Conservation (phyloP, 2,888 invertebrate species). For the Watsonalla binaria region DNA sequence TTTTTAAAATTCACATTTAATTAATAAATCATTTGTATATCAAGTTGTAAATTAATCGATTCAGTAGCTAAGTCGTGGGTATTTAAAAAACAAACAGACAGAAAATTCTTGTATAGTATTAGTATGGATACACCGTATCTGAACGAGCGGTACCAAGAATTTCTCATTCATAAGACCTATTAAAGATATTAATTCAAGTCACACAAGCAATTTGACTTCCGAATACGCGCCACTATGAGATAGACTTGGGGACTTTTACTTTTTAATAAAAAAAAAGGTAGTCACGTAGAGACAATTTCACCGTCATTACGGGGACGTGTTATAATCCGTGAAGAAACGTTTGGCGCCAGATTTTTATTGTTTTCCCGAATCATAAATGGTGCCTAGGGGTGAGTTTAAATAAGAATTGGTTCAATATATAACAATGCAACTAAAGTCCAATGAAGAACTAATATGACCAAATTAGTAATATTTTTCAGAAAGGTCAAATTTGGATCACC, state of each 20-base stretch:
- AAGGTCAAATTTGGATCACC: no score
- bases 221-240: slow-evolving; percentile 52
- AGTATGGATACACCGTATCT: slow-evolving; percentile 6
- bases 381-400: neutral
- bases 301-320: slow-evolving; percentile 70
- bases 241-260: slow-evolving; percentile 58
- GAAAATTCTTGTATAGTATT: no score
- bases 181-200: slow-evolving; percentile 45
- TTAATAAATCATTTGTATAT: no score
- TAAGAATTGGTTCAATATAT: no score
- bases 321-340: slow-evolving; percentile 54
- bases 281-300: slow-evolving; percentile 71
- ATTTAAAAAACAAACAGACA: no score
- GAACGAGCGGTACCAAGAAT: slow-evolving; percentile 36
- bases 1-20: no score
- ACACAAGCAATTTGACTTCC: slow-evolving; percentile 50
- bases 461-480: no score
- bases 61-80: no score
- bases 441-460: no score
- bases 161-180: slow-evolving; percentile 35
- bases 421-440: no score
- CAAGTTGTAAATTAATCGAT: no score
- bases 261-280: slow-evolving; percentile 45
- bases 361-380: slow-evolving; percentile 34
- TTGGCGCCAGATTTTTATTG: slow-evolving; percentile 72